Percentiles rank a stretch among this genome's conserved stretches.
Conservation (phyloP, 2,888 invertebrate genomes). For the Halocaridina rubra region DNA sequence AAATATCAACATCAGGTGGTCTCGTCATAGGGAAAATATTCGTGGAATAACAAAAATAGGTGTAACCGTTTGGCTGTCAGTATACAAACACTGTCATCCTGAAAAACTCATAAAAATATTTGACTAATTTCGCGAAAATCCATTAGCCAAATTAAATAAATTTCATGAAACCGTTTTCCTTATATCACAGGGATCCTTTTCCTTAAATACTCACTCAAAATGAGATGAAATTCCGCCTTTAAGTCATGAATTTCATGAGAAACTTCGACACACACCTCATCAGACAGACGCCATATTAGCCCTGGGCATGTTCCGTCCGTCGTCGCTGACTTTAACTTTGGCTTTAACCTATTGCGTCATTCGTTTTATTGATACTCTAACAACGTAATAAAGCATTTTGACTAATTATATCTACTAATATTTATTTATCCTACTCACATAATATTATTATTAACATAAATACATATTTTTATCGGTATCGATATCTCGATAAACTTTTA, state of each 20-base stretch:
- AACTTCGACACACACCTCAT: conserved; percentile 62
- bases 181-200: not conserved
- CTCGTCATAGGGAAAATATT: conserved; percentile 2
- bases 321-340: conserved; percentile 16
- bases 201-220: conserved; percentile 30
- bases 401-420: not conserved
- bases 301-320: conserved; percentile 32
- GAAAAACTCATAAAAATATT: too few species aligned
- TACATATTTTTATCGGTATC: not conserved
- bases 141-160: too few species aligned
- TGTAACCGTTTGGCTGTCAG: conserved; percentile 37
- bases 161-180: not conserved
- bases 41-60: conserved; percentile 39
- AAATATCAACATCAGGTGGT: too few species aligned
- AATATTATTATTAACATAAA: not conserved
- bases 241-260: conserved; percentile 62
- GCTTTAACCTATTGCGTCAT: not conserved
- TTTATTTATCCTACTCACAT: not conserved
- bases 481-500: not conserved
- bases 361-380: not conserved
- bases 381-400: not conserved
- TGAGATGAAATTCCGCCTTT: conserved; percentile 32
- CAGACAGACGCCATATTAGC: conserved; percentile 63
- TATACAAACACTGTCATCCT: conserved; percentile 11
- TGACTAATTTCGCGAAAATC: too few species aligned